Conservation (phyloP, 2,797 vertebrate genomes). For the Botia kubotai region DNA sequence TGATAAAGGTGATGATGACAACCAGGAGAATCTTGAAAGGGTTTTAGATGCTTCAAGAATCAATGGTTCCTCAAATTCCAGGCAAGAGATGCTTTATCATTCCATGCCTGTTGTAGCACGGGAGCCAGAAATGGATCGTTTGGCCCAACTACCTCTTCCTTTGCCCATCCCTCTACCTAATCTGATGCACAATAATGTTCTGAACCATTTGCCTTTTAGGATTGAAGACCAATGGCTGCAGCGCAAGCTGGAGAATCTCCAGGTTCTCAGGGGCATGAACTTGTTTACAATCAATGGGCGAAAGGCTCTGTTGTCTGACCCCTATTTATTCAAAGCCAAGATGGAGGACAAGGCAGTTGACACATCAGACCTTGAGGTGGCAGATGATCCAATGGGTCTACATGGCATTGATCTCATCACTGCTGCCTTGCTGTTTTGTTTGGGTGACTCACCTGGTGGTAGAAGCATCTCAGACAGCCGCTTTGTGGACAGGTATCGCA, state of each 20-base stretch:
- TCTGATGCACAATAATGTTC: slow-evolving; percentile 82
- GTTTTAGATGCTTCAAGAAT: slow-evolving; percentile 63
- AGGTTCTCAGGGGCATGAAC: slow-evolving; percentile 84
- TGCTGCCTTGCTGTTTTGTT: slow-evolving; percentile 94
- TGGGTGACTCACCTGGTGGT: slow-evolving; percentile 95
- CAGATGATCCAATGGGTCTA: slow-evolving; percentile 95
- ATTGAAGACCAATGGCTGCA: slow-evolving; percentile 83
- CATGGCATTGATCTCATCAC: slow-evolving; percentile 98
- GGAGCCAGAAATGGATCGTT: slow-evolving; percentile 73
- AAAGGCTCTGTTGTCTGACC: slow-evolving; percentile 84
- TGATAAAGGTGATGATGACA: slow-evolving; percentile 66
- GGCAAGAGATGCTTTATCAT: slow-evolving; percentile 75
- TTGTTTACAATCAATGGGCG: slow-evolving; percentile 86
- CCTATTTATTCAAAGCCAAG: slow-evolving; percentile 86
- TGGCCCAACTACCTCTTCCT: slow-evolving; percentile 67
- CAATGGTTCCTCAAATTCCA: slow-evolving; percentile 62
- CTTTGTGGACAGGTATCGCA: slow-evolving; percentile 89
- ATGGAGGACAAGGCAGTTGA: slow-evolving; percentile 97
- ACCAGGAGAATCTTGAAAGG: slow-evolving; percentile 71
- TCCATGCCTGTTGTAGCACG: slow-evolving; percentile 77
- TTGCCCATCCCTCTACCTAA: slow-evolving; percentile 78
- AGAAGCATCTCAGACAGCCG: slow-evolving; percentile 96
- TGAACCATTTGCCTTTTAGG: slow-evolving; percentile 81
- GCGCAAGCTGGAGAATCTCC: slow-evolving; percentile 85
- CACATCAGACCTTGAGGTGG: slow-evolving; percentile 93